Conservation (phyloP, 2,797 vertebrate species). For the Uromys caudimaculatus region DNA sequence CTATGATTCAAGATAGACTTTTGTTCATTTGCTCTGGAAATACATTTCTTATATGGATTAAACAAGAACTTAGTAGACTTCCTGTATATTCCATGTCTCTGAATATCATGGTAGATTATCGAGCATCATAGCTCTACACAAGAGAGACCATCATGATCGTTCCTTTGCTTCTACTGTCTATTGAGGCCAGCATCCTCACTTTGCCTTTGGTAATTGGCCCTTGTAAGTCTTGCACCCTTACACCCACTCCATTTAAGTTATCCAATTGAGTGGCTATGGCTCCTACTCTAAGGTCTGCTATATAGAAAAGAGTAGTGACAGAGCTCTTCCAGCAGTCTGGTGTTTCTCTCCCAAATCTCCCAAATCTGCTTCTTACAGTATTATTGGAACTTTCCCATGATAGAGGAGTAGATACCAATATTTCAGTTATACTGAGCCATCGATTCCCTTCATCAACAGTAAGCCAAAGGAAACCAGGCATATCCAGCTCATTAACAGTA, state of each 20-base stretch:
- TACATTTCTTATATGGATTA: not conserved
- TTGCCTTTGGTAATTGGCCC: not conserved
- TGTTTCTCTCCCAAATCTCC: not conserved
- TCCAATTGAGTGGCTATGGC: not conserved
- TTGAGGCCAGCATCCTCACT: not conserved
- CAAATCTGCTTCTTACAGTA: not conserved
- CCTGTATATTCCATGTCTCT: not conserved
- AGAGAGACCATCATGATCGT: not conserved
- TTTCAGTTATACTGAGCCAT: not conserved
- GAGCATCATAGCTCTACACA: not conserved
- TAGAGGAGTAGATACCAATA: not conserved
- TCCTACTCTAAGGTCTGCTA: not conserved
- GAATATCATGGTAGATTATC: not conserved
- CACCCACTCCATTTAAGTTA: not conserved
- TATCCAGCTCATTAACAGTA: not conserved
- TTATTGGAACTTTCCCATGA: not conserved
- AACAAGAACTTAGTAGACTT: not conserved
- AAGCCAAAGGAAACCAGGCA: not conserved
- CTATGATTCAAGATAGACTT: not conserved
- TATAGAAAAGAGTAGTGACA: not conserved
- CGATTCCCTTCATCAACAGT: not conserved
- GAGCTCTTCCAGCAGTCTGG: not conserved
- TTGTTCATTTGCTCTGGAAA: not conserved
- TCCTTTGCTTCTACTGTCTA: not conserved
- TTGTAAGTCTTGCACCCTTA: not conserved